Percentiles rank a stretch among this genome's conserved stretches.
Conservation (phyloP, 2,113 vertebrate genomes). For the Pristiophorus japonicus region DNA sequence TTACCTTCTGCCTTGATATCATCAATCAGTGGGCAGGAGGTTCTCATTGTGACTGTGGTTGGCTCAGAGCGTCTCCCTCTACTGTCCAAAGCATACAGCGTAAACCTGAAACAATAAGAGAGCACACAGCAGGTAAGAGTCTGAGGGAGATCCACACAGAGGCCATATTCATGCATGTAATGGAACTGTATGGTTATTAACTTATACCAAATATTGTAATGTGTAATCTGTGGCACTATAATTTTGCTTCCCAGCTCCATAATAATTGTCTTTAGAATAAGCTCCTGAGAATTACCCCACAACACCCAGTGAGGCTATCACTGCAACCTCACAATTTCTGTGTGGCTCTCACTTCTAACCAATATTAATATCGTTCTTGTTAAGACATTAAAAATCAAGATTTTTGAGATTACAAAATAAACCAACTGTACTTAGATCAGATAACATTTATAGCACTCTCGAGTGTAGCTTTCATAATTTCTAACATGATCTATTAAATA, state of each 20-base stretch:
- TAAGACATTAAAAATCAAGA: background rate
- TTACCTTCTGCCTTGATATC: conserved; percentile 94
- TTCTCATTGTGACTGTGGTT: conserved; percentile 81
- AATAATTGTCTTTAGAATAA: background rate
- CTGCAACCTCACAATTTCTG: background rate
- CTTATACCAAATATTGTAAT: background rate
- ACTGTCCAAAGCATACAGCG: conserved; percentile 84
- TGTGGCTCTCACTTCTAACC: background rate
- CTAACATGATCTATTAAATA: background rate
- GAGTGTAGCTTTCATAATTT: background rate
- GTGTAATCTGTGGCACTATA: background rate
- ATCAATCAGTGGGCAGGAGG: conserved; percentile 88
- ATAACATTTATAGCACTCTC: background rate
- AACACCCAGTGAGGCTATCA: background rate
- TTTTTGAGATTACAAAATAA: background rate
- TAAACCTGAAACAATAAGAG: conserved; percentile 68
- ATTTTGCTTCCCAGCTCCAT: background rate
- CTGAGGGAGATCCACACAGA: background rate
- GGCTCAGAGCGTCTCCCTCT: conserved; percentile 83
- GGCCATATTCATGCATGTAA: background rate
- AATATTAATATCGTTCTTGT: too few relatives aligned
- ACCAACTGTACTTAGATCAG: background rate
- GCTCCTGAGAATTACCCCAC: background rate
- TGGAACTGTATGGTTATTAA: background rate
- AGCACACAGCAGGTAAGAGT: background rate